Evolutionary conservation across 2,113 vertebrate genomes (phyloP).

Genomic region (Leptobrachium ailaonicum): DNA sequence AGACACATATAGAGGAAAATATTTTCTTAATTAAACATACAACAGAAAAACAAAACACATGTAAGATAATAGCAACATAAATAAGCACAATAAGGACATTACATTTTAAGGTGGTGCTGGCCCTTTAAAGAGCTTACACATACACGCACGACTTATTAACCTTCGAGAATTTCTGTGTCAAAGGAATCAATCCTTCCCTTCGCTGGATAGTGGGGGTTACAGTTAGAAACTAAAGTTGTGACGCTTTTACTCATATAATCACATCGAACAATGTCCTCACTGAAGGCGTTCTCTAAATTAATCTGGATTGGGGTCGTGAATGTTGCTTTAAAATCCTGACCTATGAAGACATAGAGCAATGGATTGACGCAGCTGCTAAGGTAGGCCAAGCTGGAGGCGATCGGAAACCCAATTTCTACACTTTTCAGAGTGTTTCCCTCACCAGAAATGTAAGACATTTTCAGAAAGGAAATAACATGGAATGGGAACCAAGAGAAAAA

Average conservation of each 20-base stretch:
- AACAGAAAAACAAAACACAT: too few species aligned
- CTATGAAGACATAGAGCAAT: conserved; percentile 79
- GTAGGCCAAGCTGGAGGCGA: conserved; percentile 83
- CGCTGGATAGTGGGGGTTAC: too few species aligned
- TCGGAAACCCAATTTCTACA: conserved; percentile 73
- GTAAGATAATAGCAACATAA: too few species aligned
- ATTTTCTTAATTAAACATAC: too few species aligned
- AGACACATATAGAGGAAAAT: too few species aligned
- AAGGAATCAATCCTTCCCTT: too few species aligned
- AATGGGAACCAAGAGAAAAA: conserved; percentile 87
- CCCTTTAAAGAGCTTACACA: too few species aligned
- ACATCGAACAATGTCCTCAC: conserved; percentile 52
- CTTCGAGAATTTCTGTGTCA: too few species aligned
- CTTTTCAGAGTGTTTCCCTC: conserved; percentile 56
- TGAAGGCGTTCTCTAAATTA: conserved; percentile 61
- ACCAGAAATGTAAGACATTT: conserved; percentile 58
- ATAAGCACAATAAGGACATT: too few species aligned
- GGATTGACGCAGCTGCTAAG: conserved; percentile 91
- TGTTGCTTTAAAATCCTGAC: conserved; percentile 73
- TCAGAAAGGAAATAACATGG: conserved; percentile 76
- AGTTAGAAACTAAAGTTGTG: conserved; percentile 36
- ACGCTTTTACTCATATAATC: conserved; percentile 50
- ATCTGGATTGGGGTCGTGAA: conserved; percentile 58
- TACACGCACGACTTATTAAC: too few species aligned
- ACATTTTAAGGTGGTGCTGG: too few species aligned